Evolutionary conservation across 2,888 invertebrate genomes (phyloP), one percentile per base, ranked within the genome.

Genomic region (Eudemis profundana): DNA sequence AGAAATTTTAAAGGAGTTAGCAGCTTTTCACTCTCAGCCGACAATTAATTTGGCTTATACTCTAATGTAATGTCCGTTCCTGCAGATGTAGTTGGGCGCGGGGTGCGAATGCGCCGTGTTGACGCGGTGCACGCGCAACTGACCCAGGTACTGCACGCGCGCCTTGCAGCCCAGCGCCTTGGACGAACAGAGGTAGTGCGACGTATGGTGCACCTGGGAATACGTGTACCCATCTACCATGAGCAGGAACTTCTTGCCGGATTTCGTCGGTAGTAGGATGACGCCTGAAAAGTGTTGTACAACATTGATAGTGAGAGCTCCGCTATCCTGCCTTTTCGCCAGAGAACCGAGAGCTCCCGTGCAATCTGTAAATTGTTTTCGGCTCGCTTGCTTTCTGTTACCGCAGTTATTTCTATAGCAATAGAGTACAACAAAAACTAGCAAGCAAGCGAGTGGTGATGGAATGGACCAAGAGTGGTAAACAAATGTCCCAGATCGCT

Each of bases 161-260:
- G 72, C 72, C 21, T 60, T 54, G 49, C 72, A 72, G 8, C 72
- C 70, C 50, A 54, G 42, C 29, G 68, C 67, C 67, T 68, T 70
- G 33, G 69, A 68, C 1, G 70, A 70, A 42, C 72, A 72, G 50
- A 67, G 54, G 44, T 68, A 72, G 56, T 66, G 33, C n/a, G 15
- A 17, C 5, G 23, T 46, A 23, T 46, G 44, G 23, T 61, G 21
- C 23, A 46, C 27, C 17, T 61, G 61, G 3, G 61, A 61, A 10
- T 61, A 61, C 12, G 61, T 61, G 36, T 23, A 61, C 15, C 53
- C 61, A 5, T 61, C 61, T 3, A 61, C 44, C 61, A 61, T 61
- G 2, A 61, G 29, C 2, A 61, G 50, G 3, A 51, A 51, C 50
- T 61, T 61, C 23, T 61, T 61, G 10, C 61, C 61, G 14, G 21